Conservation (phyloP, 1,140 invertebrate species). For the Andrena cerasifolii region DNA sequence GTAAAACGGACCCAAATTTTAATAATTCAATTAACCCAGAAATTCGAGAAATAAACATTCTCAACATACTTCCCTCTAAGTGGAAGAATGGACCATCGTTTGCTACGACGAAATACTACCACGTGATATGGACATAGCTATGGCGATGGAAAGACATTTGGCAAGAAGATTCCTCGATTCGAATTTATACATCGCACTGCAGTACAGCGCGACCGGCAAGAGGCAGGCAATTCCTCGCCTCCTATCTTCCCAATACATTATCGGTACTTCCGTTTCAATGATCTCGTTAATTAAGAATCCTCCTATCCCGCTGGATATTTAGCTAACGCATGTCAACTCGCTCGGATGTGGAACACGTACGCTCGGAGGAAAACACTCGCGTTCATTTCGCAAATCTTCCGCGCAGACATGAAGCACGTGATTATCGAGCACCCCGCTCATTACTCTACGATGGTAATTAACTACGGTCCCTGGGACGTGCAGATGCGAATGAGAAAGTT, state of each 20-base stretch:
- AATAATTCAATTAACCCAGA: no score
- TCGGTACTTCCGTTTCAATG: conserved; percentile 54
- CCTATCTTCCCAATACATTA: conserved; percentile 71
- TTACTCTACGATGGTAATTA: conserved; percentile 69
- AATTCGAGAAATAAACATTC: no score
- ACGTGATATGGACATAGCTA: conserved; percentile 75
- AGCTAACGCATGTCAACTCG: no score
- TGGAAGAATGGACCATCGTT: conserved; percentile 73
- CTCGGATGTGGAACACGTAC: no score
- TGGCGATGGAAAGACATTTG: conserved; percentile 78
- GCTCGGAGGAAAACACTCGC: not conserved
- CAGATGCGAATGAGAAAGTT: conserved; percentile 65
- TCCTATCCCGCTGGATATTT: no score
- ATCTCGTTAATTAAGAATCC: not conserved
- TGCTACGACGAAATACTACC: conserved; percentile 64
- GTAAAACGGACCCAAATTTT: conserved; percentile 11
- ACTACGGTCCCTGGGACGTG: conserved; percentile 74
- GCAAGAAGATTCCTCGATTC: conserved; percentile 66
- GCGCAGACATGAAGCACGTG: conserved; percentile 74
- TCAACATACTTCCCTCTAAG: conserved; percentile 24
- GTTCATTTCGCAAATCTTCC: not conserved
- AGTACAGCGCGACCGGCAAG: conserved; percentile 49
- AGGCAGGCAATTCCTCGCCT: conserved; percentile 72
- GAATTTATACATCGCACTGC: conserved; percentile 62
- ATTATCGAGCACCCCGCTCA: conserved; percentile 69